Evolutionary conservation across 2,888 invertebrate species (phyloP), one percentile per base, ranked within the genome.

Genomic region (Caenorhabditis zanzibari): DNA sequence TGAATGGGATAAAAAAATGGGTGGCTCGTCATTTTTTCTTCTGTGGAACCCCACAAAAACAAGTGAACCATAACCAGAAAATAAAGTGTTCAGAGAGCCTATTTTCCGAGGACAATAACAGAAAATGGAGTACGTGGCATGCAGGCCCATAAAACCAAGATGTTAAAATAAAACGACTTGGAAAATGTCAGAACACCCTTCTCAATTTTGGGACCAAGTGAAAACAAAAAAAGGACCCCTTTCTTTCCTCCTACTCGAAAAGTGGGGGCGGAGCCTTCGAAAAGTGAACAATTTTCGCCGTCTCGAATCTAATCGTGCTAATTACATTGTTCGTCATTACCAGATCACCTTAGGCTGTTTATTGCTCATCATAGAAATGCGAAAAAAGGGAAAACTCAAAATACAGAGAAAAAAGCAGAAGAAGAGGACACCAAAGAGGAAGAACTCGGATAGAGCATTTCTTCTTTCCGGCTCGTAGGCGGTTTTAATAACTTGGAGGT

Each of bases 401-500:
- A 71, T 41, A 1, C n/a, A 52, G 24, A 24, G 68, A 26, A 61
- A 52, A 38, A 38, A 49, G 22, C 24, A 35, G 32, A 38, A 26
- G 24, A 52, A 64, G 54, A 79, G 35, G 59, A 69, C 52, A 26
- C 24, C 38, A 38, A 12, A 64, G 19, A 26, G 28, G 38, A 64
- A 24, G 19, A 56, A 56, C 41, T 24, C n/a, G 35, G 44, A n/a
- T 47, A 9, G 35, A 54, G 47, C 10, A n/a, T 58, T 41, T 41
- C 38, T 47, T 32, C 32, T 64, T 64, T 49, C 58, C 66, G 47
- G 35, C 16, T 54, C 64, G 77, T 71, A 71, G 77, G 63, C 63
- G 69, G 52, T 71, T 77, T 77, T 77, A 77, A 77, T 69, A 69
- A 77, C 41, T 54, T 41, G 49, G 61, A 77, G 77, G 61, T 71